phyloP scores from a whole-genome alignment of 2,888 invertebrate genomes.

The Phalera bucephala region DNA sequence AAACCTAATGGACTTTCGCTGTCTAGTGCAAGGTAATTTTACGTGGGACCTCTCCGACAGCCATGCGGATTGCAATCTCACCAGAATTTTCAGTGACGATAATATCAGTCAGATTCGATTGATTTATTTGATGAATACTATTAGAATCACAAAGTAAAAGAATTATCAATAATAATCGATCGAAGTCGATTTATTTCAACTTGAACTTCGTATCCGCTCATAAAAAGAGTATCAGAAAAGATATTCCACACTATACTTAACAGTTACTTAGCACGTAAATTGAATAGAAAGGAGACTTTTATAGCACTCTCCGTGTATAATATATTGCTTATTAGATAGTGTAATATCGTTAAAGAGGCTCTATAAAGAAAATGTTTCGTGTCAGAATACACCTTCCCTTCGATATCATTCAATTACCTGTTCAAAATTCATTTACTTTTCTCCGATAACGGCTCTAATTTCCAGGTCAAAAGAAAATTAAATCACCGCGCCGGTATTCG shows the following conservation, averaged over 20 bases:
- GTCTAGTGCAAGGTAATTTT: conserved; percentile 70
- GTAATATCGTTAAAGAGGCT: background rate
- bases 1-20: conserved; percentile 80
- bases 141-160: too few species aligned
- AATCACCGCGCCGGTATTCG: conserved; percentile 39
- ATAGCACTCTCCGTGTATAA: too few species aligned
- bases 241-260: too few species aligned
- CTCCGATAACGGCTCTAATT: conserved; percentile 26
- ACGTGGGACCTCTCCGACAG: conserved; percentile 52
- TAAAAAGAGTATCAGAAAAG: too few species aligned
- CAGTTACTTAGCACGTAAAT: too few species aligned
- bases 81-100: conserved; percentile 31
- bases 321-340: too few species aligned
- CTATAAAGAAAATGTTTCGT: background rate
- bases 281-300: too few species aligned
- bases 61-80: conserved; percentile 59
- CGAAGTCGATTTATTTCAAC: too few species aligned
- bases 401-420: conserved; percentile 14
- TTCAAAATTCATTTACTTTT: conserved; percentile 24
- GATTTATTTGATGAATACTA: background rate
- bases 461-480: conserved; percentile 39
- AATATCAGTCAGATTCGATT: background rate
- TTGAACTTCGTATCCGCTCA: too few species aligned
- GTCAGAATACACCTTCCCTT: background rate
- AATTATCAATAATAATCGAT: too few species aligned